Evolutionary conservation across 2,888 invertebrate genomes (phyloP), one percentile per base, ranked within the genome.

Genomic region (Pyrocoelia pectoralis): DNA sequence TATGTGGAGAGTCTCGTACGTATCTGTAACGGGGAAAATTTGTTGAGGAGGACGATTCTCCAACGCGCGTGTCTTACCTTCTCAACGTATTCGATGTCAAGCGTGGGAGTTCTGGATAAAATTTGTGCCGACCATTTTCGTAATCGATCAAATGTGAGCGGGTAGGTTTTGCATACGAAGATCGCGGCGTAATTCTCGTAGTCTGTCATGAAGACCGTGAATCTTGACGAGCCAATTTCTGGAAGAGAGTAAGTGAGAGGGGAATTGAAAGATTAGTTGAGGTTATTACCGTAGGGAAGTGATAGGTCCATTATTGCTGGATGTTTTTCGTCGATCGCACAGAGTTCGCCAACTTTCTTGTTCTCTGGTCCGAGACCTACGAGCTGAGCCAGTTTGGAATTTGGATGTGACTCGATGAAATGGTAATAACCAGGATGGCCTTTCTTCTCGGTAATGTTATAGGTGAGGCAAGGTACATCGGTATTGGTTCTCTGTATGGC

Each of bases 111-210:
- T 54, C 93, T 86, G 0, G 92, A 92, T 10, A 93, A 83, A 67
- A 95, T 92, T 56, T 92, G 91, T 0, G 92, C 91, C 0, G 92
- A 92, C 67, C 89, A 88, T 2, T 92, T 84, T 78, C 93, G 89
- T 0, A 89, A 89, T 71, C 17, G 5, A 5, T 14, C 10, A 9
- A 46, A 46, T 4, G 46, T 17, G 15, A 93, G 89, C 8, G 93
- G 76, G 17, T 24, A 43, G 74, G 88, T 90, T 79, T 93, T 93
- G 73, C 93, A 93, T 0, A 91, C 90, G 80, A 90, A 93, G 51
- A 93, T 84, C 0, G 88, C 91, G 0, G 92, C 92, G 75, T 90
- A 93, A 0, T 84, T 87, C 0, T 82, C 81, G 76, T 93, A 93
- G 76, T 93, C 93, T 0, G 93, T 92, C 70, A 86, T 83, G 72